Evolutionary conservation across 2,113 vertebrate species (phyloP), one percentile per base, ranked within the genome.

Genomic region (Pseudonaja textilis): DNA sequence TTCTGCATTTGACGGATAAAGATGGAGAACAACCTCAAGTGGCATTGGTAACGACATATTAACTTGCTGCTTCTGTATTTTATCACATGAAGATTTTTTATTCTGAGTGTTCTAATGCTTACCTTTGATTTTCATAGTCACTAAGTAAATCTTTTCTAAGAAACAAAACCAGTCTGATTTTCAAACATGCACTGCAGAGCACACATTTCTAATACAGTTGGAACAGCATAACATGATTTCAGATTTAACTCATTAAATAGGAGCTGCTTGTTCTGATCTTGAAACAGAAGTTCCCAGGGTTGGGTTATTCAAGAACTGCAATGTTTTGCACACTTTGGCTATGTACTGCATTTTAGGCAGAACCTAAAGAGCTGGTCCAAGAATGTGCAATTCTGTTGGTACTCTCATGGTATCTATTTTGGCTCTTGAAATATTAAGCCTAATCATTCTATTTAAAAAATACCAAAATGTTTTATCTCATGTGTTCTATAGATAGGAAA

Each of bases 1-100:
- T 99, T 90, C 97, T 99, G 74, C 99, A 99, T 92, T 97, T 99
- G 88, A 98, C 98, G 42, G 99, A 99, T 97, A 99, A 98, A 98
- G 98, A 99, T 94, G 99, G 99, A 95, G 99, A 99, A 95, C 99
- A 99, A 97, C 99, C 99, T 92, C 99, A 98, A 57, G 95, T 98
- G 92, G 95, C 97, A 90, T 98, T 98, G n/a, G 99, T 99, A 96
- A 98, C 98, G 97, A 39, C 34, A 50, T 57, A 86, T 50, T 87
- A 57, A 52, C 85, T 5, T 69, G 29, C 29, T 7, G 85, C 14
- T 91, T 52, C 47, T 81, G 0, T 85, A 22, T 85, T 11, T 29
- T 29, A 91, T 10, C 55, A 69, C 14, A 29, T 61, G 59, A 55
- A 12, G 18, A 52, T 87, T 10, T 20, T 90, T 29, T 39, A 10